Evolutionary conservation across 2,113 vertebrate species (phyloP), one percentile per base, ranked within the genome.

Genomic region (Sinocyclocheilus anophthalmus): DNA sequence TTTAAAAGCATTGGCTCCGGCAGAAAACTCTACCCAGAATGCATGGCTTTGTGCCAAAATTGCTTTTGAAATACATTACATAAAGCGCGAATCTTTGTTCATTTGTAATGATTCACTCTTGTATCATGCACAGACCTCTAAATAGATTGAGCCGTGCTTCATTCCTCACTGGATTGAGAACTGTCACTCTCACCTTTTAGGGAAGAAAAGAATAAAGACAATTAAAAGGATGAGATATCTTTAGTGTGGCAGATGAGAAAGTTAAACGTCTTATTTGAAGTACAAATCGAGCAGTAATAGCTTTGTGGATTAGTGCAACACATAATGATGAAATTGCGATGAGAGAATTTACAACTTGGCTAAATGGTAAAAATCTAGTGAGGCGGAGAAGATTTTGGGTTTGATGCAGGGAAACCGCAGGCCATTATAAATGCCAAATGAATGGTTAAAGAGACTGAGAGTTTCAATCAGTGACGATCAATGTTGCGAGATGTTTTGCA

Each of bases 281-380:
- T 37, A 48, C 55, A 76, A 77, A 87, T 83, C 50, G 24, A 84
- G 50, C 45, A 57, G 63, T 61, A 83, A 85, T 85, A 76, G 72
- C 78, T 24, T 76, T 78, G 26, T 42, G 72, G 78, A 85, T 83
- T 83, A 82, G 79, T 65, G 20, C 78, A 79, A 75, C 53, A 42
- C 33, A 76, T 78, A 83, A 87, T 79, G 63, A 87, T 83, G 63
- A 87, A 87, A 87, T 76, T 73, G 83, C 78, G 81, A 88, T 86
- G 76, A 76, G 39, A 70, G 81, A 72, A 82, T 80, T 85, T 85
- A 76, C 24, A 59, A 45, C 76, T 73, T 78, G 33, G 48, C 61
- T 84, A 81, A 89, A 85, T 80, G 65, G 59, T 84, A 61, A 57
- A 79, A 86, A 48, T 67, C 50, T 84, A 73, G 80, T 26, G 61